Percentiles rank a stretch among this genome's conserved stretches.
phyloP scores from a whole-genome alignment of 2,797 vertebrate species.

The Intellagama lesueurii region DNA sequence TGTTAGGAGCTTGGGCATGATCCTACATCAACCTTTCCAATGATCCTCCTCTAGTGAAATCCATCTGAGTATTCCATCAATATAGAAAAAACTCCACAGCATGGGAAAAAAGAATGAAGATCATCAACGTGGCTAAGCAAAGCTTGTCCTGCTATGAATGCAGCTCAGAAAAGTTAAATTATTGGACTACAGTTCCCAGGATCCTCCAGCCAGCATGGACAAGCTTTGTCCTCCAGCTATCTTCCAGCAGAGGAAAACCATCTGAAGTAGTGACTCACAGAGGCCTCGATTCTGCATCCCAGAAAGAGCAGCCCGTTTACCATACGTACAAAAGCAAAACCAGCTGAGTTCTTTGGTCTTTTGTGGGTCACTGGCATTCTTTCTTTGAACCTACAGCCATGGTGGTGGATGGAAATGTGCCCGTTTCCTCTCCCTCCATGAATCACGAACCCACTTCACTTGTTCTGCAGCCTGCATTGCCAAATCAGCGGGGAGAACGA shows the following conservation, averaged over 20 bases:
- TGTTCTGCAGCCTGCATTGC: background rate
- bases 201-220: background rate
- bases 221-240: background rate
- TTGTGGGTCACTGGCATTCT: background rate
- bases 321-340: background rate
- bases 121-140: background rate
- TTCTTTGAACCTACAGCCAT: background rate
- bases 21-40: background rate
- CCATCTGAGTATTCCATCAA: background rate
- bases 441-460: constrained; percentile 27
- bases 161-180: background rate
- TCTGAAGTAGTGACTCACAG: background rate
- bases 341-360: background rate
- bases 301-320: background rate
- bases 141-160: background rate
- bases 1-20: fast-evolving
- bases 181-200: background rate
- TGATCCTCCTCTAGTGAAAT: background rate
- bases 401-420: background rate
- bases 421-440: constrained; percentile 13
- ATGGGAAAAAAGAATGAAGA: background rate
- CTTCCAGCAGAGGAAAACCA: background rate
- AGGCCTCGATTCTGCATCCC: no score
- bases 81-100: background rate
- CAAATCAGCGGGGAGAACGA: background rate